Conservation (phyloP, 2,113 vertebrate genomes). For the Lipophrys pholis region DNA sequence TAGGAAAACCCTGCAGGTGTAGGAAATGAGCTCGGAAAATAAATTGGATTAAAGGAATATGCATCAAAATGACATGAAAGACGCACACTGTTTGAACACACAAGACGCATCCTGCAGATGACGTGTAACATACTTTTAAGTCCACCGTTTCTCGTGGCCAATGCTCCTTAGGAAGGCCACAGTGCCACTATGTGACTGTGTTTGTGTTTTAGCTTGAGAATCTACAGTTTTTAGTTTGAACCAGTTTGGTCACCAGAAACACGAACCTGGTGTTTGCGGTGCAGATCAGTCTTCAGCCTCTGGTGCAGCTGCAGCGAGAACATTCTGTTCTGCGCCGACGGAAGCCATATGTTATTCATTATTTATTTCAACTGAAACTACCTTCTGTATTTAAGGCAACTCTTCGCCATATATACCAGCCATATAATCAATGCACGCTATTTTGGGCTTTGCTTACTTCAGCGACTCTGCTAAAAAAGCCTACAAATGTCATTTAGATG, state of each 20-base stretch:
- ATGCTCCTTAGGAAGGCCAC: conserved; percentile 12
- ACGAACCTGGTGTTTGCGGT: conserved; percentile 44
- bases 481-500: background rate
- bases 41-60: too few species aligned
- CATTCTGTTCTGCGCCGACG: conserved; percentile 74
- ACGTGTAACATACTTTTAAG: background rate
- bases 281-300: conserved; percentile 41
- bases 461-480: background rate
- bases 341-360: conserved; percentile 75
- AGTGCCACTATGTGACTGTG: background rate
- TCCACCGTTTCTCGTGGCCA: background rate
- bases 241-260: conserved; percentile 34
- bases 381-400: conserved; percentile 8
- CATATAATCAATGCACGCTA: background rate
- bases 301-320: conserved; percentile 65
- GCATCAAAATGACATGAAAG: too few species aligned
- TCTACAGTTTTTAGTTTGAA: background rate
- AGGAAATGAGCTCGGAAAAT: too few species aligned
- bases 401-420: background rate
- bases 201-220: background rate
- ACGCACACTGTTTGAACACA: too few species aligned
- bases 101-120: background rate
- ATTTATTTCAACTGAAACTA: conserved; percentile 58
- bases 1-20: background rate
- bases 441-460: background rate